Conservation (phyloP, 2,797 vertebrate species). For the Pampus argenteus region DNA sequence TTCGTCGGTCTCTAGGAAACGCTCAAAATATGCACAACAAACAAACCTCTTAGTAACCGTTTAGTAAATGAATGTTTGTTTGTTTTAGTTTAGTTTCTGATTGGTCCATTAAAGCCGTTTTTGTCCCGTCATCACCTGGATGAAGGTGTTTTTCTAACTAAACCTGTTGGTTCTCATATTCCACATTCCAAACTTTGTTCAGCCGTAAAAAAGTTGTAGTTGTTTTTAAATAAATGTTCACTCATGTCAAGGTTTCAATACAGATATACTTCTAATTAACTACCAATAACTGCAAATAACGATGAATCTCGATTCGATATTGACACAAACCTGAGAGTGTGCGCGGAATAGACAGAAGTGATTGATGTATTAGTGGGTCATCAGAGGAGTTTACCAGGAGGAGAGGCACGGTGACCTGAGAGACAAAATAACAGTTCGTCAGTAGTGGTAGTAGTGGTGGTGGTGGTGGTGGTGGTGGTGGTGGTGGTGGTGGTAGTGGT, state of each 20-base stretch:
- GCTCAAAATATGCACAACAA: neutral
- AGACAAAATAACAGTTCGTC: conserved; percentile 15
- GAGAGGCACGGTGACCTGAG: conserved; percentile 92
- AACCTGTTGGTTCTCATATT: neutral
- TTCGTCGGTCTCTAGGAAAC: conserved; percentile 16
- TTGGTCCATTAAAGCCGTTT: no score
- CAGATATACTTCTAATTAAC: neutral
- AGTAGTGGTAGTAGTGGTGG: neutral
- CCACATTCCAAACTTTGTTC: no score
- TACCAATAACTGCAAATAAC: neutral
- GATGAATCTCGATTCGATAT: neutral
- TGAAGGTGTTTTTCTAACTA: neutral
- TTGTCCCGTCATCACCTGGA: neutral
- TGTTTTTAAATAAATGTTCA: neutral
- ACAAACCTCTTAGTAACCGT: neutral
- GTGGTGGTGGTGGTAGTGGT: neutral
- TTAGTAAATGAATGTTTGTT: no score
- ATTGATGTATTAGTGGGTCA: conserved; percentile 94
- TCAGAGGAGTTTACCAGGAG: conserved; percentile 95
- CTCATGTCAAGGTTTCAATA: neutral
- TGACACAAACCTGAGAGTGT: conserved; percentile 88
- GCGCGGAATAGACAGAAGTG: conserved; percentile 92
- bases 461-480: neutral
- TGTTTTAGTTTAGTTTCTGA: no score
- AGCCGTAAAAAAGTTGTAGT: neutral